These are phyloP conservation scores for Chalcosyrphus nemorum DNA, from an alignment of 2,888 invertebrate genomes.

Conservation along the genomic window DNA sequence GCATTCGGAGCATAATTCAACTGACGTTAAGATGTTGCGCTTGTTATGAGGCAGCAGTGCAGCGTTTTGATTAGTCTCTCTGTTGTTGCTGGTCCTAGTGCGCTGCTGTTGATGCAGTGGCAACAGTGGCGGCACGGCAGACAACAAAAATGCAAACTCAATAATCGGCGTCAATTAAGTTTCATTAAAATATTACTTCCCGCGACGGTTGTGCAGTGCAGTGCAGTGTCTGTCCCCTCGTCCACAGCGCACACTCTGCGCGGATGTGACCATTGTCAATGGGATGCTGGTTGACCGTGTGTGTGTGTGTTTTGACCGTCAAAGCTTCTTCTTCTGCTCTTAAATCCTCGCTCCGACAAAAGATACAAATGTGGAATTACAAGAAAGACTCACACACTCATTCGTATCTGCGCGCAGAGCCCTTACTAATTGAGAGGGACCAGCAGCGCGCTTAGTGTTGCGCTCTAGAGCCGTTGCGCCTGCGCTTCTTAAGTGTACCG, in stretches of 20 bases:
- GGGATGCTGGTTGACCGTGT: conserved; percentile 59
- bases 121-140: conserved; percentile 12
- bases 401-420: neutral
- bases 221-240: neutral
- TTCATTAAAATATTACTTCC: conserved; percentile 72
- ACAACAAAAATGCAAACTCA: conserved; percentile 53
- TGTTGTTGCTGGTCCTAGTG: neutral
- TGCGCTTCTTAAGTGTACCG: conserved; percentile 31
- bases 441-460: conserved; percentile 4
- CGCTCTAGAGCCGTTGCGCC: neutral
- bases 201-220: conserved; percentile 33
- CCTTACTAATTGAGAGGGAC: conserved; percentile 49
- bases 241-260: neutral
- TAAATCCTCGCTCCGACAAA: conserved; percentile 39
- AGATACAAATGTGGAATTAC: conserved; percentile 45
- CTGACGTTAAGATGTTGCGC: conserved; percentile 70
- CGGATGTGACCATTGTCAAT: conserved; percentile 60
- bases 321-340: conserved; percentile 19
- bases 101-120: conserved; percentile 8
- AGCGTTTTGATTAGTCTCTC: conserved; percentile 72
- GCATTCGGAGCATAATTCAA: conserved; percentile 28
- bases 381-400: conserved; percentile 5
- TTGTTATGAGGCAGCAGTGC: conserved; percentile 71
- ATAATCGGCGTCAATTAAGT: conserved; percentile 72
- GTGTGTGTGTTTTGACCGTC: too few relatives aligned